Evolutionary conservation across 2,113 vertebrate genomes (phyloP), one percentile per base, ranked within the genome.

Genomic region (Spheniscus mendiculus): DNA sequence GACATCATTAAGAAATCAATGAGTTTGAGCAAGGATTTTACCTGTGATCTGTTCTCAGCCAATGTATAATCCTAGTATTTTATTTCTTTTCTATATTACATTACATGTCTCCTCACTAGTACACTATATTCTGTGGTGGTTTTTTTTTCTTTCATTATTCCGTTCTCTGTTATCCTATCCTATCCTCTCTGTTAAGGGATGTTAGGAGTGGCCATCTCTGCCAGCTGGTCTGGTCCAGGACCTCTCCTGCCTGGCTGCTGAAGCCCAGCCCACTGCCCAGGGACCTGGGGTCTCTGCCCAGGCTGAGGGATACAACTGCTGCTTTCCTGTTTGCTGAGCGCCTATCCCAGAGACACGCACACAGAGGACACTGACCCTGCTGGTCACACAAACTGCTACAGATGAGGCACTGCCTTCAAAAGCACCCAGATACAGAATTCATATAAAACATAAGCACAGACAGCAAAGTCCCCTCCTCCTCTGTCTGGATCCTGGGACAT

Each of bases 381-480:
- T 76, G 38, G 10, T 67, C 53, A 61, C 53, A 47, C 27, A 42
- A 21, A 44, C 15, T 67, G 47, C 15, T 62, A 53, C 15, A 76
- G 53, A 27, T 15, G 30, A 52, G 12, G 6, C 27, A 34, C 4
- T 67, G 27, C 32, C 21, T 90, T 70, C 25, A 42, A 49, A 77
- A 70, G 3, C 29, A 55, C 5, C 19, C 2, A 4, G 17, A 11
- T 45, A 58, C 5, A 47, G 23, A 32, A 53, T 29, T 66, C 21
- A 9, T 6, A 42, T 44, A 63, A 77, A 63, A 69, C 12, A 5
- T 42, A 36, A 42, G 4, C 15, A 53, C 11, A 55, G 14, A 23
- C 30, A 42, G 12, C 1, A 2, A 62, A 42, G 19, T 44, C 11
- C 5, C 1, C 3, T 38, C 7, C 9, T 56, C 13, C 15, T 10